Base-by-base conservation (phyloP, 2,888 invertebrate species). In the Chrysolina haemoptera region DNA sequence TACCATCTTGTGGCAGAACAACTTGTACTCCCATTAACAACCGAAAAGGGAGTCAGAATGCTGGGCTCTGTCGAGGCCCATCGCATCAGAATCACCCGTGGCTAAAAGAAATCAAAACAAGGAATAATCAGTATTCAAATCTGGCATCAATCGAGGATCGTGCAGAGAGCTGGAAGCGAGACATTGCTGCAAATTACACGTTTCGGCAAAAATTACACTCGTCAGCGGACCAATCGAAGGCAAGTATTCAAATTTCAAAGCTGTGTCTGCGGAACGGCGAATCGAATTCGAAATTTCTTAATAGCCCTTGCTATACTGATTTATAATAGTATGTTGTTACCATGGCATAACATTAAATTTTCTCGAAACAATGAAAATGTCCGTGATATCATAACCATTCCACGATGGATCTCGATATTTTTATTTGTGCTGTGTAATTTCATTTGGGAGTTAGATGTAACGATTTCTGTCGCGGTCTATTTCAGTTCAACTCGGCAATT, bases 211-310 rank as follows among this genome's bases (percentile, higher is more conserved):
- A 77, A 77, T 70, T 73, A 68, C 72, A 63, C 73, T 55, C 65
- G 69, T 27, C 55, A 66, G 27, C 71, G 35, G 71, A 64, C 77
- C 77, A 77, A 77, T 77, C 70, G 72, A 50, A 53, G 68, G 62
- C 68, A 8, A 48, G 62, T 66, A 70, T 74, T 77, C 68, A 72
- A 75, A 76, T 74, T 75, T 71, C 68, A 68, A 53, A 70, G 70
- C 68, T 72, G 73, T 74, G 70, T 73, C 72, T 67, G 69, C 69
- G 48, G 59, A 74, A 75, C 71, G 76, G 79, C 76, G 80, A 76
- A 74, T 78, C 78, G 76, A 79, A 80, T 78, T 73, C 76, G 70
- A 79, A 80, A 79, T 78, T 79, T 79, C 78, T 77, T 77, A 77
- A 77, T 77, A 68, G 75, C 72, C 71, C 77, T 77, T 74, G 71